phyloP scores from a whole-genome alignment of 2,113 vertebrate genomes.

The Panthera uncia region DNA sequence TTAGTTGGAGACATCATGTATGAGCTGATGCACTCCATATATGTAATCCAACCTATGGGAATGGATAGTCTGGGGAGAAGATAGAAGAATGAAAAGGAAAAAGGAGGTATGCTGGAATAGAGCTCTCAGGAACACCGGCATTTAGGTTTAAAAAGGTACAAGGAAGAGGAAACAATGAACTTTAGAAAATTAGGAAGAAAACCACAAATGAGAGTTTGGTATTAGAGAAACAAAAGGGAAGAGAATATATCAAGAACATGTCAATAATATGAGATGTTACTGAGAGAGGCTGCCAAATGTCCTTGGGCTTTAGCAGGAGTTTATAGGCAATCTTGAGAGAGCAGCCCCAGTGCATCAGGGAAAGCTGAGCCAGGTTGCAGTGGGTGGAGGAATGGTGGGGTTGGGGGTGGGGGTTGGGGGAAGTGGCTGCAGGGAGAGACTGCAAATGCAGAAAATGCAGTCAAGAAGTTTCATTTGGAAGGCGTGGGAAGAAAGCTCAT shows the following conservation, averaged over 20 bases:
- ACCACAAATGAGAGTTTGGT: not conserved
- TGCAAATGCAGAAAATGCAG: not conserved
- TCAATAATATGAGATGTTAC: not conserved
- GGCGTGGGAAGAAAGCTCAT: not conserved
- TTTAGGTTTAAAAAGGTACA: not conserved
- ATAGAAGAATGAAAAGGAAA: not conserved
- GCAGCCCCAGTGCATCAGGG: not conserved
- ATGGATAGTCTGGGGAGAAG: not conserved
- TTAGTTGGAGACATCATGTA: not conserved
- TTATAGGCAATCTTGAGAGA: not conserved
- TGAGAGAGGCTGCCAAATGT: not conserved
- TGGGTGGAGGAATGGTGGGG: not conserved
- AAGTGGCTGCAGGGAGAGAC: not conserved
- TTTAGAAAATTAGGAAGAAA: slow-evolving; percentile 13
- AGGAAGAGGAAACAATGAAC: not conserved
- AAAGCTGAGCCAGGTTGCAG: not conserved
- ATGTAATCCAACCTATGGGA: not conserved
- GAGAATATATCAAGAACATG: not conserved
- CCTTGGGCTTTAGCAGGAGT: not conserved
- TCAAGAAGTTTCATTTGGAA: not conserved
- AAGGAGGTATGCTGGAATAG: not conserved
- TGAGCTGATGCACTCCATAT: not conserved
- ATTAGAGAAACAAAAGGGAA: not conserved
- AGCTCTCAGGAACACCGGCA: not conserved
- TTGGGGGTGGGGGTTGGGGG: too few relatives aligned